These are phyloP conservation scores for Agonopterix heracliana DNA, from an alignment of 2,888 invertebrate genomes.

Conservation along the genomic window DNA sequence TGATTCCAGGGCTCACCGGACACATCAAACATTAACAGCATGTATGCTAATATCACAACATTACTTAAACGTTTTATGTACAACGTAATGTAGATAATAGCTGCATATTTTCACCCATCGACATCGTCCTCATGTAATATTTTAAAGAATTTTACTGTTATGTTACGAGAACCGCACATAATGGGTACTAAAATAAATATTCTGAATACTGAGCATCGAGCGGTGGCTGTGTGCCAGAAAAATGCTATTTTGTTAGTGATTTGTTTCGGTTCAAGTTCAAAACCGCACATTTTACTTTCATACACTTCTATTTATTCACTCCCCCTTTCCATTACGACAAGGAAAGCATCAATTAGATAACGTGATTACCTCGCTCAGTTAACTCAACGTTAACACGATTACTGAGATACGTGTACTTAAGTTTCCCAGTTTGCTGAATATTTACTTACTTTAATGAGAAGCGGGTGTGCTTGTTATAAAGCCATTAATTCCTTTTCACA, in stretches of 20 bases:
- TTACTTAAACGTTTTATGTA: no score
- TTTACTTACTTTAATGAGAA: conserved; percentile 4
- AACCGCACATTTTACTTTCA: conserved; percentile 7
- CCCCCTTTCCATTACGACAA: background rate
- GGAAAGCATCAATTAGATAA: conserved; percentile 5
- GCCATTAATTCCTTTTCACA: conserved; percentile 7
- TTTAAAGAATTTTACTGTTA: conserved; percentile 6
- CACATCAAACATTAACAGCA: no score
- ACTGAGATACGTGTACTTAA: conserved; percentile 3
- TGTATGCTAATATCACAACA: no score
- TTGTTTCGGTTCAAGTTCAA: conserved; percentile 11
- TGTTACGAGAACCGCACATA: conserved; percentile 13
- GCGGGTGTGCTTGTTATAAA: conserved; percentile 8
- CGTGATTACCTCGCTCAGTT: conserved; percentile 5
- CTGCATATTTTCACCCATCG: no score
- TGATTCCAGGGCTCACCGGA: no score
- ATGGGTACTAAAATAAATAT: conserved; percentile 21
- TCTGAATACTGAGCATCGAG: conserved; percentile 15
- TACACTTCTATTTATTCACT: background rate
- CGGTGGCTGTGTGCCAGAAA: conserved; percentile 22
- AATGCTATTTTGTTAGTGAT: conserved; percentile 1
- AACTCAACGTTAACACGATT: conserved; percentile 5
- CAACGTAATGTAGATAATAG: no score
- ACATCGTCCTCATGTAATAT: background rate
- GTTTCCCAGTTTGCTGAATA: conserved; percentile 4